Evolutionary conservation across 2,113 vertebrate genomes (phyloP).

Genomic region (Vulpes vulpes): DNA sequence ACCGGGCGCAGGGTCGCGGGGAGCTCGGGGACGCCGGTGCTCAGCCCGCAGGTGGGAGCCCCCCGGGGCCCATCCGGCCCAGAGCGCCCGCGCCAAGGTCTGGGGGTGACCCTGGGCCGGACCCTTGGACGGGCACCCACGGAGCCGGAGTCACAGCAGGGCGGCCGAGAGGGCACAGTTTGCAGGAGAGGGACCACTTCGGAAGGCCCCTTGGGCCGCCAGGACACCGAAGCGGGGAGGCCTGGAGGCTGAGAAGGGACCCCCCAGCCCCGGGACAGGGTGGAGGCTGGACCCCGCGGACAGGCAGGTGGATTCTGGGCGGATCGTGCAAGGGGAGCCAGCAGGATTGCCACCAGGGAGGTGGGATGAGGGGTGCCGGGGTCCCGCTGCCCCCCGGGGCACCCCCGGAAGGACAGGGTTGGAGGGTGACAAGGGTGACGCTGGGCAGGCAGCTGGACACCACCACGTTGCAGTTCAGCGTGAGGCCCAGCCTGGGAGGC

Average conservation of each 20-base stretch:
- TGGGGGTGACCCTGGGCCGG: fast-evolving
- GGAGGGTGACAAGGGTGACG: neutral
- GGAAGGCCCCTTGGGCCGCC: neutral
- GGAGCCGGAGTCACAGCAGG: neutral
- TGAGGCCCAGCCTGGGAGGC: neutral
- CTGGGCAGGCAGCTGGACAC: neutral
- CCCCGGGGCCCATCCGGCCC: no score
- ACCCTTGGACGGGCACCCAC: neutral
- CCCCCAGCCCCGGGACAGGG: neutral
- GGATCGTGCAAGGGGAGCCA: neutral
- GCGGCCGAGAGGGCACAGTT: neutral
- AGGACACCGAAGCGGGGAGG: neutral
- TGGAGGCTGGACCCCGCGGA: neutral
- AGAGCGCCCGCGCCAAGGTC: neutral
- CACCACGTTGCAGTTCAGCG: neutral
- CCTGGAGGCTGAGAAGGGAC: neutral
- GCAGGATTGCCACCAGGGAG: neutral
- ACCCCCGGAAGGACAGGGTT: neutral
- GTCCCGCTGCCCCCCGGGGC: neutral
- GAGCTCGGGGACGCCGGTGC: no score
- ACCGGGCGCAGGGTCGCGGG: no score
- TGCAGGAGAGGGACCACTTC: neutral
- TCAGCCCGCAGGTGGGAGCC: no score
- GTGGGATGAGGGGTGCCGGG: neutral
- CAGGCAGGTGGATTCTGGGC: neutral